Conservation (phyloP, 2,888 invertebrate species). For the Corbicula japonica region DNA sequence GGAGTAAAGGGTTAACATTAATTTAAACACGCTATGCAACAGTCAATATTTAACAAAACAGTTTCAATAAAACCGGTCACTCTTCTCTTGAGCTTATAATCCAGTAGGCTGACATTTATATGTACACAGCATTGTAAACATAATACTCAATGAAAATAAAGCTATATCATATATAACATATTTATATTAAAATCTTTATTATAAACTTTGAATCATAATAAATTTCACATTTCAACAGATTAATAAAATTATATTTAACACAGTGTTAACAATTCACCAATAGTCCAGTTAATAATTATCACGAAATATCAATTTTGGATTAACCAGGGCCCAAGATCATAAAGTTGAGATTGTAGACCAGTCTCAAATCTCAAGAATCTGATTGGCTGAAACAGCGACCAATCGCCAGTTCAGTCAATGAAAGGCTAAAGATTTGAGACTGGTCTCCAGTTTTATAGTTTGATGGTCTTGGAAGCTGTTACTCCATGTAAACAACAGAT, state of each 20-base stretch:
- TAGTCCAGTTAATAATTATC: neutral
- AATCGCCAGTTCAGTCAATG: no score
- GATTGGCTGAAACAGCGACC: neutral
- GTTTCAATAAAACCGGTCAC: no score
- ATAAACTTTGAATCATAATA: neutral
- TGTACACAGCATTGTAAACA: conserved; percentile 26
- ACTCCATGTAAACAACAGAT: no score
- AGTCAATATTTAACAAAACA: no score
- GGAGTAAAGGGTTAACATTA: no score
- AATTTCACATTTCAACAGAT: neutral
- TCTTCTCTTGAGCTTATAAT: conserved; percentile 31
- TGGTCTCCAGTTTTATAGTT: no score
- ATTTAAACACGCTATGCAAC: no score
- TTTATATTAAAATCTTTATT: conserved; percentile 6
- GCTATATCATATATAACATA: conserved; percentile 15
- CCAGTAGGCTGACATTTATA: conserved; percentile 18
- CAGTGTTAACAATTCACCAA: neutral
- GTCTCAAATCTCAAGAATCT: neutral
- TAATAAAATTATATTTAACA: neutral
- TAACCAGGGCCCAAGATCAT: neutral
- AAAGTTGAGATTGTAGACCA: neutral
- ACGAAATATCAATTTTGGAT: neutral
- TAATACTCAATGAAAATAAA: conserved; percentile 36
- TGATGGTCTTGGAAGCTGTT: no score
- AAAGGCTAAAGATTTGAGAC: no score